Evolutionary conservation across 30 jellyfish, hydroid and myxozoan species (phyloP).

Genomic region (Hydractinia echinata): DNA sequence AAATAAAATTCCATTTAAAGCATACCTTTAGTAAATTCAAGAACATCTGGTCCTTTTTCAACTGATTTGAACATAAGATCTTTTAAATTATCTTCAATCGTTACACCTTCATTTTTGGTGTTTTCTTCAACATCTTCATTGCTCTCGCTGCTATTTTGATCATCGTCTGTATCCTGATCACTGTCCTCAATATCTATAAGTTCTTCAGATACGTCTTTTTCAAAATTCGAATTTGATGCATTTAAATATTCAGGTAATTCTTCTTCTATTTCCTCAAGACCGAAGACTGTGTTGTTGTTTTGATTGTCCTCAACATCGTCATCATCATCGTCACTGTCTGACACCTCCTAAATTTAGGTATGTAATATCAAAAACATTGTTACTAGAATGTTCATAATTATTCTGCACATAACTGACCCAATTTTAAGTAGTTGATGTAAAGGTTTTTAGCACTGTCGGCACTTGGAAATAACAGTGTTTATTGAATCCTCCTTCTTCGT

Average conservation of each 20-base stretch:
- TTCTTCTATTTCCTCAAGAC: conserved; percentile 22
- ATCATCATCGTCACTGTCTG: not conserved
- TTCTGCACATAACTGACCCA: not conserved
- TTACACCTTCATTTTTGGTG: too few species aligned
- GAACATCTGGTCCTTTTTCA: too few species aligned
- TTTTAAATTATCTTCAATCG: too few species aligned
- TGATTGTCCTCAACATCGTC: not conserved
- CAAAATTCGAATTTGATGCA: not conserved
- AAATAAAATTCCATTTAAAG: too few species aligned
- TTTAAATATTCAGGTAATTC: not conserved
- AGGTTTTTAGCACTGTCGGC: too few species aligned
- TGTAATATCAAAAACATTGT: not conserved
- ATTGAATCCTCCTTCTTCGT: not conserved
- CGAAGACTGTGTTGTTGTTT: conserved; percentile 5
- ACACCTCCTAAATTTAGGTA: not conserved
- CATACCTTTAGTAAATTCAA: too few species aligned
- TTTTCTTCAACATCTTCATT: too few species aligned
- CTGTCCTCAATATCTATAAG: conserved; percentile 16
- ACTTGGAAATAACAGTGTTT: not conserved
- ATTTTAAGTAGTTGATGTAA: not conserved
- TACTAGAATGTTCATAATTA: not conserved
- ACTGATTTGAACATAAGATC: too few species aligned
- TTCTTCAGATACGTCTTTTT: conserved; percentile 15
- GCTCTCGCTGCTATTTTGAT: not conserved
- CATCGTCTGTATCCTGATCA: not conserved